These are phyloP conservation scores for Chironomus tepperi DNA, from an alignment of 1,140 invertebrate species.

Conservation along the genomic window DNA sequence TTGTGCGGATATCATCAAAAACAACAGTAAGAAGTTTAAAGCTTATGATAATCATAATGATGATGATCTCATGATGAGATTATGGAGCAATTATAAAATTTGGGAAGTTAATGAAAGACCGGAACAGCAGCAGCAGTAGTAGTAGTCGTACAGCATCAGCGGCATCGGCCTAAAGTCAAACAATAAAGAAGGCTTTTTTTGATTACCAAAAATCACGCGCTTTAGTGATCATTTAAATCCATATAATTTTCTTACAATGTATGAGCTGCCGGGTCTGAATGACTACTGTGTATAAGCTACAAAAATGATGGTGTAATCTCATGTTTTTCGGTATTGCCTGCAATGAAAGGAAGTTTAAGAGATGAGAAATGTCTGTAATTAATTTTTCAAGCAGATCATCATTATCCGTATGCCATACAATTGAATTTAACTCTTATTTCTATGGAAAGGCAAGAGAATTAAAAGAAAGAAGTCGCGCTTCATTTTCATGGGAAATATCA, in stretches of 20 bases:
- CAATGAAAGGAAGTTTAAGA: slow-evolving; percentile 20
- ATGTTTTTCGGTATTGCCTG: background rate
- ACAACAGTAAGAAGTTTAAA: background rate
- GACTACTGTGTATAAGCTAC: background rate
- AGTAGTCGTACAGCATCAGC: background rate
- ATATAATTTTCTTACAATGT: background rate
- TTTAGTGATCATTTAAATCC: slow-evolving; percentile 17
- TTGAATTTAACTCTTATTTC: background rate
- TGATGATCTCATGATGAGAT: slow-evolving; percentile 21
- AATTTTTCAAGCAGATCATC: slow-evolving; percentile 11
- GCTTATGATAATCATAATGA: background rate
- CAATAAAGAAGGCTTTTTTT: background rate
- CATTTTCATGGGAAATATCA: background rate
- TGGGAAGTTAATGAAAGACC: slow-evolving; percentile 19
- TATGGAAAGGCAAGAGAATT: too few species aligned
- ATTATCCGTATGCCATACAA: slow-evolving; percentile 12
- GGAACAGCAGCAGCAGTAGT: background rate
- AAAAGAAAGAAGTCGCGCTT: background rate
- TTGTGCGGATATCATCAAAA: slow-evolving; percentile 6
- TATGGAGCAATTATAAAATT: slow-evolving; percentile 21
- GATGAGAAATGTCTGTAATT: slow-evolving; percentile 23
- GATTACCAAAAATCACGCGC: slow-evolving; percentile 20
- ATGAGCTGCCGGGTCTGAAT: background rate
- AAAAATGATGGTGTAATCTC: background rate
- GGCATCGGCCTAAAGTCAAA: too few species aligned